phyloP scores from a whole-genome alignment of 2,888 invertebrate genomes.

The Perdita meconis region DNA sequence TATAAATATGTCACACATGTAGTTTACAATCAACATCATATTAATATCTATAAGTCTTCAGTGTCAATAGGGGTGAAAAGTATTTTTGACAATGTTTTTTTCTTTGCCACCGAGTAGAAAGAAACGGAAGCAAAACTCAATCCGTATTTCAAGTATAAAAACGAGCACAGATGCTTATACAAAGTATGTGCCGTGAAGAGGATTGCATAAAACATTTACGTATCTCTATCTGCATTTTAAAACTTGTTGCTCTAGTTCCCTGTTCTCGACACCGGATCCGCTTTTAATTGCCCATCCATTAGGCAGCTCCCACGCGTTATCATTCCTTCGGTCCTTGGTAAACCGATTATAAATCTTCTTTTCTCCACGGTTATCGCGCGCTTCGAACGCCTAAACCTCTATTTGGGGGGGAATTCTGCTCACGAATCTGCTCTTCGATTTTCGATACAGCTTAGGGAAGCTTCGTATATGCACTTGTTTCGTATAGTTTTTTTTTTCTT shows the following conservation, averaged over 20 bases:
- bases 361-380: too few relatives aligned
- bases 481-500: too few relatives aligned
- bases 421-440: too few relatives aligned
- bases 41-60: too few relatives aligned
- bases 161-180: slow-evolving; percentile 17
- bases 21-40: too few relatives aligned
- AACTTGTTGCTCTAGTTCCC: slow-evolving; percentile 49
- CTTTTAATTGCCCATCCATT: slow-evolving; percentile 56
- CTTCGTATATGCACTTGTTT: too few relatives aligned
- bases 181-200: slow-evolving; percentile 21
- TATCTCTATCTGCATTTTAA: slow-evolving; percentile 79
- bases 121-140: slow-evolving; percentile 59
- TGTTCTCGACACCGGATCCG: slow-evolving; percentile 41
- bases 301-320: slow-evolving; percentile 49
- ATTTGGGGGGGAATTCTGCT: too few relatives aligned
- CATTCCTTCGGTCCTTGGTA: slow-evolving; percentile 39
- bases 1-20: too few relatives aligned
- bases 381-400: too few relatives aligned
- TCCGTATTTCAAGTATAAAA: slow-evolving; percentile 61
- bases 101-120: not conserved
- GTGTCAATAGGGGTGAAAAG: not conserved
- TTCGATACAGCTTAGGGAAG: too few relatives aligned
- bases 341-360: slow-evolving; percentile 64
- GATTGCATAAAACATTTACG: slow-evolving; percentile 76
- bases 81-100: not conserved